Evolutionary conservation across 2,113 vertebrate species (phyloP).

Genomic region (Prunella fulvescens): DNA sequence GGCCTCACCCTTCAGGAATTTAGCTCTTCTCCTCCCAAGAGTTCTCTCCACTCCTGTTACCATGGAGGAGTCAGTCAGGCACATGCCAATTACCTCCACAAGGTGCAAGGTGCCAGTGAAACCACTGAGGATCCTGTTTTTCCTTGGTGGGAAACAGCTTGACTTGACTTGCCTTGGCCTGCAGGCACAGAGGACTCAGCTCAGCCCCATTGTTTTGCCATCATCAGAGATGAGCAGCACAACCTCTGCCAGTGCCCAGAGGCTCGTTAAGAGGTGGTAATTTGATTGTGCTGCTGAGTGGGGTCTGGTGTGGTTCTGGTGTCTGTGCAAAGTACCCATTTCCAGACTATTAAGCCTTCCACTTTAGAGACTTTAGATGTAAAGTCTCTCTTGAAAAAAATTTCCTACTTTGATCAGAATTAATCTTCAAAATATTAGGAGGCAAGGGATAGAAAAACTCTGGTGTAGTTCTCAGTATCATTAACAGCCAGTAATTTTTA

Average conservation of each 20-base stretch:
- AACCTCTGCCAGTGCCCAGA: neutral
- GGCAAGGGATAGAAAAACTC: neutral
- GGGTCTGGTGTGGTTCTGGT: neutral
- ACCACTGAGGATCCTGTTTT: neutral
- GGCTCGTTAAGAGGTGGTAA: neutral
- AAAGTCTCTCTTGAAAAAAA: neutral
- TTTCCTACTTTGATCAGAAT: neutral
- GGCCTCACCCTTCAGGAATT: neutral
- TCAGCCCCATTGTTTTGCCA: neutral
- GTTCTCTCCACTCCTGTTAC: neutral
- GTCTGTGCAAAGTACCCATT: neutral
- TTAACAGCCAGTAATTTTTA: neutral
- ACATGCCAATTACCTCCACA: neutral
- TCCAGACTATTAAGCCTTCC: neutral
- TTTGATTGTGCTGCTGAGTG: neutral
- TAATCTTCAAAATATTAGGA: neutral
- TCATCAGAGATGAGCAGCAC: neutral
- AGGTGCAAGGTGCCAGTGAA: neutral
- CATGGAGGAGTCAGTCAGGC: neutral
- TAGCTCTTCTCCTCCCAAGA: fast-evolving
- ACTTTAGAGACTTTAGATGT: neutral
- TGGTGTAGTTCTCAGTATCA: neutral
- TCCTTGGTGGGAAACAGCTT: neutral
- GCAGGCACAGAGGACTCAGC: neutral
- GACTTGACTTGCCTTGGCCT: neutral